Conservation (phyloP, 1,140 invertebrate genomes). For the Telenomus remus region DNA sequence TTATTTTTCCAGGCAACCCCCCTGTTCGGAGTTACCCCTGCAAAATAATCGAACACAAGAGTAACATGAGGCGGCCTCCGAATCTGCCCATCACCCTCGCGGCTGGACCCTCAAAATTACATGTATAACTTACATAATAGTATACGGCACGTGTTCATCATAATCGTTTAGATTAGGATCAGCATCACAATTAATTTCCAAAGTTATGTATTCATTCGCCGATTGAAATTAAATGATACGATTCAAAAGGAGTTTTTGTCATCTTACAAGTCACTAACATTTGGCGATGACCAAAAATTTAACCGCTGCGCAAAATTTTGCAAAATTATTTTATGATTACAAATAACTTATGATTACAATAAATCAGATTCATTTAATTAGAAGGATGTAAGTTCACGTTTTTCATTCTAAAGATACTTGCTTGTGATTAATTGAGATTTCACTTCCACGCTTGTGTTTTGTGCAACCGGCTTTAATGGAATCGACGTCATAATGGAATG, state of each 20-base stretch:
- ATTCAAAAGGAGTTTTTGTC: not conserved
- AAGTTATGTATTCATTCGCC: not conserved
- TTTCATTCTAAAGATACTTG: conserved; percentile 15
- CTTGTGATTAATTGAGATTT: conserved; percentile 46
- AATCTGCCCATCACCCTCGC: conserved; percentile 35
- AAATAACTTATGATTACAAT: too few species aligned
- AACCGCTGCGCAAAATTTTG: too few species aligned
- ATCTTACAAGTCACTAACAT: too few species aligned
- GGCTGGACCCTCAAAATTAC: conserved; percentile 30
- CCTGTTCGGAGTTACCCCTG: conserved; percentile 15
- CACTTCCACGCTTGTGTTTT: conserved; percentile 43
- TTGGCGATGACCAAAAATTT: too few species aligned
- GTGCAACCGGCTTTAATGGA: conserved; percentile 33
- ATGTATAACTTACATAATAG: conserved; percentile 34
- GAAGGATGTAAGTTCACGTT: conserved; percentile 17
- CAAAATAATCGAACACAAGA: conserved; percentile 59
- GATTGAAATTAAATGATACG: not conserved
- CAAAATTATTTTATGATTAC: too few species aligned
- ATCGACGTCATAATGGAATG: conserved; percentile 43
- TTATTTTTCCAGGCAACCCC: conserved; percentile 61
- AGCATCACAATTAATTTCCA: conserved; percentile 42
- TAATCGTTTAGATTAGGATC: conserved; percentile 43
- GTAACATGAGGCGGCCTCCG: conserved; percentile 42
- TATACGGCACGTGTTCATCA: conserved; percentile 26
- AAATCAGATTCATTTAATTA: not conserved